Conservation (phyloP, 1,140 invertebrate species). For the Ceratoteleas bidentatus region DNA sequence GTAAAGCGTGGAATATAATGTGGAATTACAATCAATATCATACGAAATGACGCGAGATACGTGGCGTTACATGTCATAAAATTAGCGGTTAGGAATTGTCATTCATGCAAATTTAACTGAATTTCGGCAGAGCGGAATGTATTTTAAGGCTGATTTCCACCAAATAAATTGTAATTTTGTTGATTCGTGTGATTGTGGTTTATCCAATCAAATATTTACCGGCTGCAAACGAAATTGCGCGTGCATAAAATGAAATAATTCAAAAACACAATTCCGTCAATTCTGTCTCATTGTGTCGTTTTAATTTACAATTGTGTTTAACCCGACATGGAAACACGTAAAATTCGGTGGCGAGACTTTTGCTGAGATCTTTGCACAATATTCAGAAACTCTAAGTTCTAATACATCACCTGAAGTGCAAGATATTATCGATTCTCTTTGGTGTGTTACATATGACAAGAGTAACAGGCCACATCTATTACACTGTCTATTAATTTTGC, state of each 20-base stretch:
- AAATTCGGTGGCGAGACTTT: no score
- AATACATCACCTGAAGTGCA: no score
- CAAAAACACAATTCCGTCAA: neutral
- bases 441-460: no score
- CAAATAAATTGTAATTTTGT: neutral
- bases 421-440: no score
- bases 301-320: no score
- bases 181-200: neutral
- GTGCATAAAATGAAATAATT: neutral
- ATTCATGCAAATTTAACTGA: constrained; percentile 7
- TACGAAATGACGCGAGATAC: neutral
- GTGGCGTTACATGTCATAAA: constrained; percentile 10
- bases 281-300: no score
- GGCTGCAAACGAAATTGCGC: neutral
- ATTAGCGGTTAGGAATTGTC: constrained; percentile 5
- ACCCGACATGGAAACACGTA: no score
- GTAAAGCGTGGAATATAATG: no score
- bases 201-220: neutral
- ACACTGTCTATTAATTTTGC: constrained; percentile 11
- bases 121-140: neutral
- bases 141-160: constrained; percentile 6
- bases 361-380: no score
- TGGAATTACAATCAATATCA: neutral
- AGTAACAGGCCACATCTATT: no score
- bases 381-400: no score